Conservation (phyloP, 2,113 vertebrate species). For the Apistogramma diplotaenia region DNA sequence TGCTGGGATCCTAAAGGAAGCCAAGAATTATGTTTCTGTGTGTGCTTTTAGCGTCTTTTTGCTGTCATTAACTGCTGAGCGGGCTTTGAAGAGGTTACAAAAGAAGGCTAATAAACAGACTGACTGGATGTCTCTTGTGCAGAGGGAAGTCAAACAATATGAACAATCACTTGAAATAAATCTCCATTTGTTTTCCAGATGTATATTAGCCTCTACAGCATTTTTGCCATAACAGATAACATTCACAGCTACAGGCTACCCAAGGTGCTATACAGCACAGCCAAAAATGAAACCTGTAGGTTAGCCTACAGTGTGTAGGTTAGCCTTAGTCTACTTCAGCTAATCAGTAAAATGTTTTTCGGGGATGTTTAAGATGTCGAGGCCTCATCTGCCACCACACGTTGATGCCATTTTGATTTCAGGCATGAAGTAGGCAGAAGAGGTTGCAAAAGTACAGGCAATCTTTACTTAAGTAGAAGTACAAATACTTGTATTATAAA, state of each 20-base stretch:
- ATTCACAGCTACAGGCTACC: background rate
- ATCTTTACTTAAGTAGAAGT: no score
- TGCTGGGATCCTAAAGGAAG: conserved; percentile 14
- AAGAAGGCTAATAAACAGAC: background rate
- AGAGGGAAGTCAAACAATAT: background rate
- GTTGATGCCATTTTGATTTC: background rate
- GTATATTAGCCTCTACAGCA: background rate
- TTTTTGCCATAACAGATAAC: no score
- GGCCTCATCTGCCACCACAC: background rate
- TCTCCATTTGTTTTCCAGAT: background rate
- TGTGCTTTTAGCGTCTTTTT: background rate
- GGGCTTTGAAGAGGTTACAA: conserved; percentile 42
- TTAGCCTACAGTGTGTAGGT: background rate
- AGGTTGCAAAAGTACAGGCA: no score
- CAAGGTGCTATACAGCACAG: background rate
- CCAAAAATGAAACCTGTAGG: background rate
- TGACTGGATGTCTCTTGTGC: background rate
- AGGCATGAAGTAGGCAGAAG: background rate
- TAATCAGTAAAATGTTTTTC: background rate
- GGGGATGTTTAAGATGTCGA: background rate
- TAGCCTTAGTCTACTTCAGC: background rate
- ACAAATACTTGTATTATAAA: no score
- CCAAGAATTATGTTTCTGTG: background rate
- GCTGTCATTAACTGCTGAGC: conserved; percentile 41
- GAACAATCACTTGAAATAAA: background rate